Base-by-base conservation (phyloP, 2,113 vertebrate genomes). In the Acinonyx jubatus region DNA sequence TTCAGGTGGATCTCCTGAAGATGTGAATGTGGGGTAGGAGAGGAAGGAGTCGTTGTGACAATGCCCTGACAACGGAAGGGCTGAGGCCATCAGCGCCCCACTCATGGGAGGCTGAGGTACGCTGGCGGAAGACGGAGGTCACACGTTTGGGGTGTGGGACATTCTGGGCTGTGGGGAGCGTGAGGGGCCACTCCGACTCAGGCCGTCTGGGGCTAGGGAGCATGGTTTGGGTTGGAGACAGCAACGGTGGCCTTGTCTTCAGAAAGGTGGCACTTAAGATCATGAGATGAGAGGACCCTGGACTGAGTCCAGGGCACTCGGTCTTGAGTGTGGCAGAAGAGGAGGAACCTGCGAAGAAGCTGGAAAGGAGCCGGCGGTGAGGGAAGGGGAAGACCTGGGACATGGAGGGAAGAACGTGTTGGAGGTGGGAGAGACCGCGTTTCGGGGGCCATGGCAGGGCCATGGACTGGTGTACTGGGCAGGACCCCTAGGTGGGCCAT, bases 61-160 rank as follows among this genome's bases (percentile, higher is more conserved):
- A 45, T 45, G 7, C 45, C 76, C 76, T 21, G 18, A 66, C 38
- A 19, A 12, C 82, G 11, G 11, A 21, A 66, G 61, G 61, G 7
- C 2, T 1, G 18, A 7, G 61, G 61, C 29, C 19, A 10, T 45
- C 61, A 5, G 14, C 16, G 6, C 9, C 14, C 57, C 15, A 33
- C 29, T 48, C n/a, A 23, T 0, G 27, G 38, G 61, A 29, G 36
- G 10, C 33, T 8, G 52, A 9, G 50, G 61, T 13, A 2, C 11
- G 2, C 5, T 8, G 29, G 61, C 1, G 6, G 27, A 12, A 38
- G 81, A 33, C 2, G 0, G 38, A 29, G 61, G 16, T 12, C 61
- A 65, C 38, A 65, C 45, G 48, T 27, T 8, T 18, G 80, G 14
- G 55, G 13, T 25, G 1, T 31, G 57, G 38, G 36, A 82, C 52